phyloP scores from a whole-genome alignment of 1,140 invertebrate genomes.

The Eubasilissa regina region DNA sequence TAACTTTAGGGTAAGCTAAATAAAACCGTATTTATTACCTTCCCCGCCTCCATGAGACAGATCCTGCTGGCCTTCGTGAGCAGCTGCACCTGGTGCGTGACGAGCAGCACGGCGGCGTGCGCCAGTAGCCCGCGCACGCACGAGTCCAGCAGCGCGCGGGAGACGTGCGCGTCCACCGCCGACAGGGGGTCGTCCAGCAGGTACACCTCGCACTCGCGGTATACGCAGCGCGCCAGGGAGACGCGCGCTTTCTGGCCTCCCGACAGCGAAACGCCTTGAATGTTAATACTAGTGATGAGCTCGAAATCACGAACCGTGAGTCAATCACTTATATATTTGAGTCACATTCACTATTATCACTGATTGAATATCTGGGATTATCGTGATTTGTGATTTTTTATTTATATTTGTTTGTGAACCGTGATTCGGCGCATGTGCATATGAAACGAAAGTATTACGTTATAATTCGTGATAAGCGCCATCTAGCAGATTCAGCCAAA shows the following conservation, averaged over 20 bases:
- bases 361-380: too few species aligned
- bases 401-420: too few species aligned
- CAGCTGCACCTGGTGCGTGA: constrained; percentile 79
- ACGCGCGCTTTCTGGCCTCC: constrained; percentile 79
- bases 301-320: too few species aligned
- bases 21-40: constrained; percentile 57
- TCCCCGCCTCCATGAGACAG: constrained; percentile 68
- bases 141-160: constrained; percentile 62
- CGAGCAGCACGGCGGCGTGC: constrained; percentile 70
- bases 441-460: too few species aligned
- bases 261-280: constrained; percentile 67
- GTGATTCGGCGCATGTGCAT: too few species aligned
- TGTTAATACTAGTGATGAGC: too few species aligned
- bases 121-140: constrained; percentile 64
- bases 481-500: too few species aligned
- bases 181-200: constrained; percentile 77
- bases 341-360: too few species aligned
- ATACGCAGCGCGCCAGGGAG: constrained; percentile 79
- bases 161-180: constrained; percentile 75
- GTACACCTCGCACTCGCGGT: constrained; percentile 76
- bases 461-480: too few species aligned
- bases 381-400: too few species aligned
- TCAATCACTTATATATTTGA: too few species aligned
- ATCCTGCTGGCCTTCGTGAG: constrained; percentile 73
- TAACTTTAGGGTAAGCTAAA: too few species aligned